phyloP scores from a whole-genome alignment of 2,888 invertebrate genomes.

The Tubulanus polymorphus region DNA sequence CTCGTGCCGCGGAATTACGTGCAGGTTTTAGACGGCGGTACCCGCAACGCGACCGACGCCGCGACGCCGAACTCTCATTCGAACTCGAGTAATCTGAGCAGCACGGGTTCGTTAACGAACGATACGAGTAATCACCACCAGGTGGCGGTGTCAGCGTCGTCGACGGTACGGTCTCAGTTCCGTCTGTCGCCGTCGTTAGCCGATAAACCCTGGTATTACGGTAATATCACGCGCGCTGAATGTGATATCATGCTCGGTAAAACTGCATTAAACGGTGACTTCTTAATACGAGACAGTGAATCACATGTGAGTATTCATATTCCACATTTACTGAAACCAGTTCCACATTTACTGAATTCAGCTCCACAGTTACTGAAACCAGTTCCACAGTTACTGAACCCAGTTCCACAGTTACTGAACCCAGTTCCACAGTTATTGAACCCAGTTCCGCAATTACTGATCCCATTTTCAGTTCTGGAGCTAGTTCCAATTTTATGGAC shows the following conservation, averaged over 20 bases:
- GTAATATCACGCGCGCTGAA: constrained; percentile 89
- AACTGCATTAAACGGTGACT: constrained; percentile 96
- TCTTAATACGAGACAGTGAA: constrained; percentile 97
- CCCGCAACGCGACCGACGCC: constrained; percentile 29
- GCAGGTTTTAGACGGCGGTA: constrained; percentile 41
- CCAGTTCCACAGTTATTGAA: no score
- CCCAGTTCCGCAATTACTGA: no score
- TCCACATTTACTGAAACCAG: no score
- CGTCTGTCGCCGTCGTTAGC: constrained; percentile 44
- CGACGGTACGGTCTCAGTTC: constrained; percentile 15
- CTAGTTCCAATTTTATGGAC: no score
- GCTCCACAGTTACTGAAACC: no score
- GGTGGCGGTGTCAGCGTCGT: constrained; percentile 17
- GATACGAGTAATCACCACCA: constrained; percentile 24
- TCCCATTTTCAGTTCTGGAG: no score
- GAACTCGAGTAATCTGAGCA: constrained; percentile 33
- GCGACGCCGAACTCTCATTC: constrained; percentile 49
- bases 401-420: no score
- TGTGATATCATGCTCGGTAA: constrained; percentile 94
- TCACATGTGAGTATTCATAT: constrained; percentile 91
- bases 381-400: no score
- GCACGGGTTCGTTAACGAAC: constrained; percentile 34
- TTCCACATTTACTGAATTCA: no score
- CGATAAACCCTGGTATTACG: constrained; percentile 87
- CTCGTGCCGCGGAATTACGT: constrained; percentile 74